Evolutionary conservation across 2,113 vertebrate species (phyloP).

Genomic region (Corvus hawaiiensis): DNA sequence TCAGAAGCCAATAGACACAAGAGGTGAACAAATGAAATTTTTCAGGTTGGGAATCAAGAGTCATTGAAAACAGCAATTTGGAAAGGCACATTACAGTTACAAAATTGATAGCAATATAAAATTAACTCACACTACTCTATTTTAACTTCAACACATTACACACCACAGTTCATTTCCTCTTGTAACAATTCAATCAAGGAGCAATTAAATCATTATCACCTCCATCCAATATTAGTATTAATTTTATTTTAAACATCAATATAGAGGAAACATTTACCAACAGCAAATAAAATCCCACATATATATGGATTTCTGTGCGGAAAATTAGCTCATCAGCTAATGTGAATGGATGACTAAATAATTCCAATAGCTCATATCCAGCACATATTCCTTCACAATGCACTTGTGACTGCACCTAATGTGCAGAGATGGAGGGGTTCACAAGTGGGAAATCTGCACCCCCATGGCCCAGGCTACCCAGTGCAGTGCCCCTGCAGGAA

Average conservation of each 20-base stretch:
- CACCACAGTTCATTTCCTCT: neutral
- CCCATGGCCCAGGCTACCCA: neutral
- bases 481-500: neutral
- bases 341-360: neutral
- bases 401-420: neutral
- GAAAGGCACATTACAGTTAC: neutral
- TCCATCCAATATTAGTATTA: neutral
- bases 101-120: neutral
- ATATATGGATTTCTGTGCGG: neutral
- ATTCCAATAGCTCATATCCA: neutral
- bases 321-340: neutral
- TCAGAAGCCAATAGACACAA: neutral
- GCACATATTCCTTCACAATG: neutral
- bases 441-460: neutral
- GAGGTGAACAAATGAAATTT: neutral
- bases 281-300: neutral
- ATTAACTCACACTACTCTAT: neutral
- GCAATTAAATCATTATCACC: neutral
- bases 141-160: neutral
- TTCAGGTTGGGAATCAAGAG: neutral
- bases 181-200: neutral
- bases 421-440: neutral
- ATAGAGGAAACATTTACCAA: slow-evolving; percentile 2
- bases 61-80: neutral
- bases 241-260: slow-evolving; percentile 20